Evolutionary conservation across 2,797 vertebrate genomes (phyloP).

Genomic region (Halcyon smyrnensis): DNA sequence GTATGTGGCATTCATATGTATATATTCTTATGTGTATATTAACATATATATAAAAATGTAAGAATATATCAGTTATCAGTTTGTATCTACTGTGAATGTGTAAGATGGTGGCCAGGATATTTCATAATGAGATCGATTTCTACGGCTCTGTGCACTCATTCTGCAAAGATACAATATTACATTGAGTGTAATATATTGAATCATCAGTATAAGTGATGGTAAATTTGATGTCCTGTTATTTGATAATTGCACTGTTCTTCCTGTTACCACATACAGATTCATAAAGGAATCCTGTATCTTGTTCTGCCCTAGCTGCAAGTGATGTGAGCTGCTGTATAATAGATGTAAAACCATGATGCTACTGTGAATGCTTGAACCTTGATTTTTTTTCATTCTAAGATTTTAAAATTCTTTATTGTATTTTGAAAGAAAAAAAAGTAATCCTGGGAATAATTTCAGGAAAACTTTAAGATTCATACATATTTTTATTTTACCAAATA

Average conservation of each 20-base stretch:
- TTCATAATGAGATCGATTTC: neutral
- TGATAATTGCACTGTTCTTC: neutral
- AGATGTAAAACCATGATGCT: neutral
- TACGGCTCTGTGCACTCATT: neutral
- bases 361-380: neutral
- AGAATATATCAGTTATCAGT: neutral
- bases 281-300: neutral
- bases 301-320: neutral
- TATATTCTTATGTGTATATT: neutral
- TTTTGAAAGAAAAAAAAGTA: neutral
- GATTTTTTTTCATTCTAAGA: neutral
- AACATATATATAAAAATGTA: neutral
- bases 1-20: neutral
- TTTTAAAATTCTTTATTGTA: neutral
- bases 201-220: neutral
- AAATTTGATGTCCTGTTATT: neutral
- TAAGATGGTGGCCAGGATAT: neutral
- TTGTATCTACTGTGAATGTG: neutral
- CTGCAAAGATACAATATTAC: neutral
- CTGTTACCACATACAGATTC: neutral
- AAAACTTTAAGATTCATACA: neutral
- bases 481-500: neutral
- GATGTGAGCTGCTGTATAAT: neutral
- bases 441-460: neutral
- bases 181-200: neutral